Evolutionary conservation across 2,113 vertebrate genomes (phyloP), one percentile per base, ranked within the genome.

Genomic region (Anguilla japonica): DNA sequence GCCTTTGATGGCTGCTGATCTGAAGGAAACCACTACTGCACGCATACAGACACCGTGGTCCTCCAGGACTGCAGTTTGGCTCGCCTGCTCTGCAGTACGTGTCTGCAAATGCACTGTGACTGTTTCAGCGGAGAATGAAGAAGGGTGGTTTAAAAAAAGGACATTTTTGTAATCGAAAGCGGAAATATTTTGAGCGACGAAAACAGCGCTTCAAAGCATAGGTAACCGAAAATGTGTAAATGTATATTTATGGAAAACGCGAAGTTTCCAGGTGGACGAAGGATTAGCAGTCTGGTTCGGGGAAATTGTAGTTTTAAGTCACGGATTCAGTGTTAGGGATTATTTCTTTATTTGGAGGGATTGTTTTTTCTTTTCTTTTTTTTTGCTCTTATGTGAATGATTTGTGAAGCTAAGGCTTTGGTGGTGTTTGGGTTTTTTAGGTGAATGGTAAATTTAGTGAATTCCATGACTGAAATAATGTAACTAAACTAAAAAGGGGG

Each of bases 181-280:
- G 43, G 50, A 82, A 63, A 75, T 85, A 88, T 84, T 87, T 90
- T 89, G 84, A 87, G 89, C 89, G 91, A 93, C 88, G 86, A 18
- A 93, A 89, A 83, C 84, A 41, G 88, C 82, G 89, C 91, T 91
- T 92, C 89, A 84, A 89, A 85, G 86, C 92, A 89, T 94, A 94
- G 92, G 90, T 92, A 87, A 90, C 84, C 43, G 46, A 89, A 89
- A 87, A 91, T 92, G 91, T 94, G 91, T 88, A 93, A 90, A 91
- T 92, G 88, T 93, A 91, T 94, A 91, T 90, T 91, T 93, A 90
- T 89, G 90, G 90, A 89, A 89, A 89, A 43, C 78, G 86, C 86
- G 91, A 85, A 75, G n/a, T 75, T n/a, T n/a, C 34, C n/a, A 75
- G 6, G 71, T 75, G 22, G 71, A 75, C 11, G 4, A 67, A 29